Percentiles rank a stretch among this genome's conserved stretches.
These are phyloP conservation scores for Anguilla marmorata DNA, from an alignment of 2,797 vertebrate species.

Conservation along the genomic window DNA sequence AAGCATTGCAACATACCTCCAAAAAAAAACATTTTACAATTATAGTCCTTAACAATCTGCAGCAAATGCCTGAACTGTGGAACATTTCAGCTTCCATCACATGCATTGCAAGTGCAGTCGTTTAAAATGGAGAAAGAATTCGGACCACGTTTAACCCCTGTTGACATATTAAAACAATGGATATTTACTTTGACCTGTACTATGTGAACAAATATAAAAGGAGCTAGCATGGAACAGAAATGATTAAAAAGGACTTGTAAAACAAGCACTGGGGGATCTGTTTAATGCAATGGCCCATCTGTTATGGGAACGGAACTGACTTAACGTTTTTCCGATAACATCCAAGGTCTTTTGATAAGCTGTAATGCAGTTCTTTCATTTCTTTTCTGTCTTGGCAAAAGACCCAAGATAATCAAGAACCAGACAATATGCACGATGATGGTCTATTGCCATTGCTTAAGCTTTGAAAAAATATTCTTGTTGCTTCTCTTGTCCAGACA, in stretches of 20 bases:
- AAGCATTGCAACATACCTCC: conserved; percentile 61
- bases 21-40: conserved; percentile 54
- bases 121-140: conserved; percentile 38
- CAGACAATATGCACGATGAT: conserved; percentile 61
- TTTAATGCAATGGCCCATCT: conserved; percentile 8
- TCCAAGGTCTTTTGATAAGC: conserved; percentile 59
- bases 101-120: not conserved
- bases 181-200: conserved; percentile 12
- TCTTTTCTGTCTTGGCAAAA: conserved; percentile 58
- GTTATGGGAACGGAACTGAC: conserved; percentile 9
- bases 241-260: not conserved
- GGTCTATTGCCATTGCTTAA: conserved; percentile 59
- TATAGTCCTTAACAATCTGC: conserved; percentile 29
- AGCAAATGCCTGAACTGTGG: conserved; percentile 41
- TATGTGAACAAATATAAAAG: not conserved
- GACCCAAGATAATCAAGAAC: conserved; percentile 43
- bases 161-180: conserved; percentile 8
- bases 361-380: conserved; percentile 37
- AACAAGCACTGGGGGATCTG: not conserved
- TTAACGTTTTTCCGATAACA: conserved; percentile 51
- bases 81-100: conserved; percentile 34
- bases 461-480: conserved; percentile 44
- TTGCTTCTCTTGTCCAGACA: not conserved
- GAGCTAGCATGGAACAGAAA: not conserved
- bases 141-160: conserved; percentile 3